Conservation (phyloP, 2,888 invertebrate genomes). For the Branchellion lobata region DNA sequence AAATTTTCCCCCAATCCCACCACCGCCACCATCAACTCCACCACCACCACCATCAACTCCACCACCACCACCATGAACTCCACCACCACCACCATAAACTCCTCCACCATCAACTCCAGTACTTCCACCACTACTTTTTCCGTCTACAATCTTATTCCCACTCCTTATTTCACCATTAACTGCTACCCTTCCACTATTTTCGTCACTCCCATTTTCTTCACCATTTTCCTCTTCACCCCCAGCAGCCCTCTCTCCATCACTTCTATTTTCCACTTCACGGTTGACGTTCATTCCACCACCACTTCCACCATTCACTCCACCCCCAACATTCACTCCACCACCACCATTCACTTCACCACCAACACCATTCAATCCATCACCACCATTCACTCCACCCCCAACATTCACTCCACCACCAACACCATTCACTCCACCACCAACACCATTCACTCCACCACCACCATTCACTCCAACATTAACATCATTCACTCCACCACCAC, state of each 20-base stretch:
- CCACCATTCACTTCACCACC: conserved; percentile 44
- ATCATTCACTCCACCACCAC: not conserved
- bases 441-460: conserved; percentile 42
- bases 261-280: not conserved
- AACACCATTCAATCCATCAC: not conserved
- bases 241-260: not conserved
- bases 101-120: no score
- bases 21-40: no score
- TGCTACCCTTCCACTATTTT: not conserved
- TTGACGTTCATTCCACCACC: not conserved
- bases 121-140: no score
- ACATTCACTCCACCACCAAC: not conserved
- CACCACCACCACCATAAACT: no score
- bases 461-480: not conserved
- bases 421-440: not conserved
- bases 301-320: not conserved
- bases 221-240: not conserved
- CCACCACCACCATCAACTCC: no score
- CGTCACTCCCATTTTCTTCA: not conserved
- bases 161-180: not conserved
- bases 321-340: not conserved
- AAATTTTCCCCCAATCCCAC: no score
- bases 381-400: no score
- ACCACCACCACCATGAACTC: no score
- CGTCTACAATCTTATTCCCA: no score